These are phyloP conservation scores for Aleiodes alternator DNA, from an alignment of 2,888 invertebrate genomes.

Conservation along the genomic window DNA sequence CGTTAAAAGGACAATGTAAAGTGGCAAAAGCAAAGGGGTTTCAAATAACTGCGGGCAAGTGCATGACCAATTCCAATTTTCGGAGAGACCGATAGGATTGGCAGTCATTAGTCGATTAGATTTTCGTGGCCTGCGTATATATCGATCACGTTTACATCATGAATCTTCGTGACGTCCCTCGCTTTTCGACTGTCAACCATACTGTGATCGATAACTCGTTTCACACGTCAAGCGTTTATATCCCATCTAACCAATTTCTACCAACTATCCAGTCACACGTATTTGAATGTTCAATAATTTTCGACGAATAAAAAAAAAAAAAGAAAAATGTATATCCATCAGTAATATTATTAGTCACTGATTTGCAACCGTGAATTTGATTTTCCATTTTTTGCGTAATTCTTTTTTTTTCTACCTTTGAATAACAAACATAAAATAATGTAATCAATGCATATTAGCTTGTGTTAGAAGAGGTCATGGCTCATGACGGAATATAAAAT, in stretches of 20 bases:
- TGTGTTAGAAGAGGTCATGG: constrained; percentile 41
- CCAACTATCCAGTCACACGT: constrained; percentile 34
- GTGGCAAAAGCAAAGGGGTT: constrained; percentile 13
- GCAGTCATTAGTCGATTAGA: constrained; percentile 70
- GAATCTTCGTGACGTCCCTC: constrained; percentile 50
- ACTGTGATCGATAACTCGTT: constrained; percentile 56
- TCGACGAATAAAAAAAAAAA: constrained; percentile 24
- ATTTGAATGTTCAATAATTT: constrained; percentile 25
- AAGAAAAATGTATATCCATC: constrained; percentile 29
- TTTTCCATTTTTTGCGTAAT: too few species aligned
- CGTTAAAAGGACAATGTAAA: constrained; percentile 7
- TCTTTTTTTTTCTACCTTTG: not conserved
- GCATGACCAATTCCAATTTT: constrained; percentile 48
- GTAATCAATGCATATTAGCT: constrained; percentile 26
- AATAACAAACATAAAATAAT: constrained; percentile 21
- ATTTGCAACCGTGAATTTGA: too few species aligned
- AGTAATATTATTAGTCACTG: constrained; percentile 5
- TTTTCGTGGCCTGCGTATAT: constrained; percentile 62
- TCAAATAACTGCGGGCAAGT: constrained; percentile 32
- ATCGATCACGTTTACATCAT: constrained; percentile 58
- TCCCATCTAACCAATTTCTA: constrained; percentile 44
- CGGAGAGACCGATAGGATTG: constrained; percentile 51
- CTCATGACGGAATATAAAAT: constrained; percentile 21
- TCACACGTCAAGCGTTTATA: constrained; percentile 43
- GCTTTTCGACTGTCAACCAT: constrained; percentile 49